These are phyloP conservation scores for Amblyornis subalaris DNA, from an alignment of 2,113 vertebrate genomes.

Conservation along the genomic window DNA sequence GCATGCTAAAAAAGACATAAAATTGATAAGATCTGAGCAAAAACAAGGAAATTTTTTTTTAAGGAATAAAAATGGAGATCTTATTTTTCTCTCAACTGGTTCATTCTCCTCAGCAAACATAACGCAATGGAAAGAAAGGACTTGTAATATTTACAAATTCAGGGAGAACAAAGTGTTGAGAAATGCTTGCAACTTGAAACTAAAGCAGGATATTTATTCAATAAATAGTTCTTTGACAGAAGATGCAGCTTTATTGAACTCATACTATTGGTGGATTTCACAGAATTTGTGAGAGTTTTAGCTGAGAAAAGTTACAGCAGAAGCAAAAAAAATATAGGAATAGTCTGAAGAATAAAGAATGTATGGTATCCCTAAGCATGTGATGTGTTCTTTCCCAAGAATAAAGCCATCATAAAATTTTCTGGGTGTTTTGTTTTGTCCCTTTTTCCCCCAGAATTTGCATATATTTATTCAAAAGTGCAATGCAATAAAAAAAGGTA, in stretches of 20 bases:
- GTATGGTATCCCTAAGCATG: not conserved
- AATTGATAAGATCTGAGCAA: not conserved
- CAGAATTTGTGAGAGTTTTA: not conserved
- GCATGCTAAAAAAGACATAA: not conserved
- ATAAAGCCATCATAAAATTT: not conserved
- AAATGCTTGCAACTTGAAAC: not conserved
- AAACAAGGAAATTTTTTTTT: not conserved
- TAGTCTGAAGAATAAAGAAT: not conserved
- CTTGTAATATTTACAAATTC: not conserved
- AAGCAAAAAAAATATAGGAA: not conserved
- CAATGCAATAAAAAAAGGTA: not conserved
- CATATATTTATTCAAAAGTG: not conserved
- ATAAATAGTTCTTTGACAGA: not conserved
- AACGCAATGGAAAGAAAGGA: not conserved
- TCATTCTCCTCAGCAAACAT: not conserved
- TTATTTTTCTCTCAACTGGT: not conserved
- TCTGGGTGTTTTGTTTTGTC: not conserved
- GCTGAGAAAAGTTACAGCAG: not conserved
- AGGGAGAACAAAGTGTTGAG: not conserved
- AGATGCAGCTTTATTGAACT: not conserved
- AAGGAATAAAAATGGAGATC: not conserved
- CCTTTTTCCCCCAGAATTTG: not conserved
- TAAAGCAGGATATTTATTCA: not conserved
- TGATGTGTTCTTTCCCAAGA: not conserved
- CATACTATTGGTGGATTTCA: not conserved